Evolutionary conservation across 92 coral and sea anemone species (phyloP), one percentile per base, ranked within the genome.

Genomic region (Siderastrea radians): DNA sequence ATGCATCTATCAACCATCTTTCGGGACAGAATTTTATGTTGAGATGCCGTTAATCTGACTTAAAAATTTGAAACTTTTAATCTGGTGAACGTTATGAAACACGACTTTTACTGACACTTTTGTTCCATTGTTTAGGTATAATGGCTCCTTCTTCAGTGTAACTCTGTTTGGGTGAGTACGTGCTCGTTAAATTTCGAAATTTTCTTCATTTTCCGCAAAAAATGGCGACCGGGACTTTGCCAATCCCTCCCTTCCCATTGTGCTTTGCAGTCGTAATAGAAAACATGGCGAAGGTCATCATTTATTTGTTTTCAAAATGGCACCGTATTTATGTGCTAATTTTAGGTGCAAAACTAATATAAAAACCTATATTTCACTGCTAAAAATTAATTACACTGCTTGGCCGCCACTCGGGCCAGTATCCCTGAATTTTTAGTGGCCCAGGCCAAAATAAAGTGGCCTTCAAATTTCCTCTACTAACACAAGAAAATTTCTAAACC

Each of bases 21-120:
- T 85, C 77, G 77, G 84, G 89, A 77, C 77, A 77, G 84, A 77
- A 85, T n/a, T 75, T 43, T 77, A 47, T 77, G 76, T 67, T 76
- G 83, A 67, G 43, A 48, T 75, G 75, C 77, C 62, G 65, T 66
- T 70, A 3, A 17, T 66, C 59, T 54, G 74, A 44, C 59, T 74
- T 10, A 3, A 14, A 83, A 47, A 58, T 57, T 72, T 61, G 81
- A 61, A 73, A 84, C n/a, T 48, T 55, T 53, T 44, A 12, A 17
- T 38, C 26, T 59, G 47, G 51, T 48, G 3, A 57, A 16, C 38
- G 59, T 71, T 7, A 43, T 5, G 43, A 45, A 11, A 50, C 11
- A 69, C 77, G 26, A 17, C 74, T 61, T 59, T 44, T 7, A 69
- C 10, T 11, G 54, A 57, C 44, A 12, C 43, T 46, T 57, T 53